Percentiles rank a stretch among this genome's conserved stretches.
Evolutionary conservation across 2,888 invertebrate genomes (phyloP).

Genomic region (Meta bourneti): DNA sequence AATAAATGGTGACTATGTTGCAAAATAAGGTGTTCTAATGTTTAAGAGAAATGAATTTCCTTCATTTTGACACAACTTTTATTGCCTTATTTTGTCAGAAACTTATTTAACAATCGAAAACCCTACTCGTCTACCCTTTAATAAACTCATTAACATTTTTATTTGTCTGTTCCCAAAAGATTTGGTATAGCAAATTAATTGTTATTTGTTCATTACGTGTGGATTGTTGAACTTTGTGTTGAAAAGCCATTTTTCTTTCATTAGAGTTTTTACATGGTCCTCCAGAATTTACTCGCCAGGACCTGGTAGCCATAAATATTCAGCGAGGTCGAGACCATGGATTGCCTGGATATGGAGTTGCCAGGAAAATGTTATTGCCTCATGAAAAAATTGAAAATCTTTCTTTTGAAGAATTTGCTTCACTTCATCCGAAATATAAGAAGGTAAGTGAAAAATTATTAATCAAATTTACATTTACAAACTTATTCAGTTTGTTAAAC

Average conservation of each 20-base stretch:
- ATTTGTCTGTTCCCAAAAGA: too few relatives aligned
- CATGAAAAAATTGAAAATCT: slow-evolving; percentile 13
- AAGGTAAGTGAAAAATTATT: slow-evolving; percentile 9
- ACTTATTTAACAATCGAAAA: too few relatives aligned
- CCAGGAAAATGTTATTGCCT: slow-evolving; percentile 81
- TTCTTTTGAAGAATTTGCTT: slow-evolving; percentile 42
- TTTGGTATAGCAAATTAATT: too few relatives aligned
- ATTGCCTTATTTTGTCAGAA: too few relatives aligned
- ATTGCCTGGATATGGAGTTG: slow-evolving; percentile 85
- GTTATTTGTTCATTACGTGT: too few relatives aligned
- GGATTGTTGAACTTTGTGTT: slow-evolving; percentile 23
- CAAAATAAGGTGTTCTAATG: too few relatives aligned
- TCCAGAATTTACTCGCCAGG: slow-evolving; percentile 84
- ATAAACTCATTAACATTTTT: too few relatives aligned
- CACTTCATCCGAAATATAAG: slow-evolving; percentile 29
- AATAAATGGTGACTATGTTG: too few relatives aligned
- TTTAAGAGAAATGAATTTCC: too few relatives aligned
- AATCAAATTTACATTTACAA: not conserved
- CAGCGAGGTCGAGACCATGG: slow-evolving; percentile 84
- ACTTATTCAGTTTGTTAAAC: too few relatives aligned
- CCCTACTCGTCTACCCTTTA: too few relatives aligned
- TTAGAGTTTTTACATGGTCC: slow-evolving; percentile 83
- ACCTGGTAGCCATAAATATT: slow-evolving; percentile 84
- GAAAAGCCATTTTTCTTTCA: slow-evolving; percentile 78
- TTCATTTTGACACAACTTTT: too few relatives aligned